A percentile compares a stretch with the other conserved stretches of the same genome.
phyloP scores from a whole-genome alignment of 2,888 invertebrate genomes.

The Ichneumon xanthorius region DNA sequence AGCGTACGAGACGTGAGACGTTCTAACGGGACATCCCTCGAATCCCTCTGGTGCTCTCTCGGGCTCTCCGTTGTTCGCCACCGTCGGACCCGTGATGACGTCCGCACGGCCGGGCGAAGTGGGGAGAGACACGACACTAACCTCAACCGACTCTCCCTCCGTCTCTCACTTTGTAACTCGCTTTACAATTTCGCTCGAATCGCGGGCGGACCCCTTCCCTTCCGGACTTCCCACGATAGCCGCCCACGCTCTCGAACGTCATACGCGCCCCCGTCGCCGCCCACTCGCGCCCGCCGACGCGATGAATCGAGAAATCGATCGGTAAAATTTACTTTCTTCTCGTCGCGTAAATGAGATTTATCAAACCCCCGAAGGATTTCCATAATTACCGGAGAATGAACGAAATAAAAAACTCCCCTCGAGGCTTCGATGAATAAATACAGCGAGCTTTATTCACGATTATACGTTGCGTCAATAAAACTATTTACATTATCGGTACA shows the following conservation, averaged over 20 bases:
- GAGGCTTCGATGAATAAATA: neutral
- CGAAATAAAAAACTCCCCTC: neutral
- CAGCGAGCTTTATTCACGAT: neutral
- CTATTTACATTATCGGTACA: conserved; percentile 9
- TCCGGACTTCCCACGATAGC: conserved; percentile 7
- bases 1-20: conserved; percentile 36
- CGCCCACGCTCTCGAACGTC: conserved; percentile 29
- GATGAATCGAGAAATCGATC: conserved; percentile 45
- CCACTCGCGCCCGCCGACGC: conserved; percentile 16
- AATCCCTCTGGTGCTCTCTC: conserved; percentile 14
- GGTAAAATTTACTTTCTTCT: neutral
- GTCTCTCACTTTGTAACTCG: neutral
- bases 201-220: neutral
- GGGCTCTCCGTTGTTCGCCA: conserved; percentile 5
- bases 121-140: conserved; percentile 23
- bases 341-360: conserved; percentile 1
- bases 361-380: neutral
- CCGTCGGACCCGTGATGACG: conserved; percentile 51
- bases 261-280: conserved; percentile 5
- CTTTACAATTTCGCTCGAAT: neutral
- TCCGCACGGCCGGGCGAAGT: conserved; percentile 11
- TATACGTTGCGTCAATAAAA: neutral
- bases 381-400: neutral
- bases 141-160: conserved; percentile 20
- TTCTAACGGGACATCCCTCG: conserved; percentile 59